Evolutionary conservation across 2,797 vertebrate genomes (phyloP), one percentile per base, ranked within the genome.

Genomic region (Threskiornis aethiopicus): DNA sequence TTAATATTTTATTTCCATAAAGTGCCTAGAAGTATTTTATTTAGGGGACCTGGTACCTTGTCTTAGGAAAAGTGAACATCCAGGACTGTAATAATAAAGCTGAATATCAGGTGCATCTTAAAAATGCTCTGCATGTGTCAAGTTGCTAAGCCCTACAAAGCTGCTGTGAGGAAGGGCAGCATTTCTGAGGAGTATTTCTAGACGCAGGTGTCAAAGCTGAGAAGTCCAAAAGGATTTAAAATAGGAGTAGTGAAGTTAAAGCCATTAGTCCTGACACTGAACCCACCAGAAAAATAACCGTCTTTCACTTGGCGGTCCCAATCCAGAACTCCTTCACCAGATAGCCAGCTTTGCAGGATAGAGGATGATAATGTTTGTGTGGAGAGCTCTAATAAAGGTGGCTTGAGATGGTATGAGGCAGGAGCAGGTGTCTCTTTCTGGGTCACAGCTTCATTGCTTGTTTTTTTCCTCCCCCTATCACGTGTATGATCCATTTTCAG

Each of bases 1-100:
- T 95, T 84, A 95, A 72, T 91, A 51, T 93, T 95, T 94, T 71
- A 66, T 94, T 84, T 88, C n/a, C 54, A 46, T 82, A 44, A 96
- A 88, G 17, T 78, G 31, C 82, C 58, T 64, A 35, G 41, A 91
- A 84, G n/a, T 66, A 62, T 82, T 95, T 91, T 90, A 58, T 91
- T 90, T 83, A 58, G 39, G 69, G 81, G 79, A 47, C 5, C 22
- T 55, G 59, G 28, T 69, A 51, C 18, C 9, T 75, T 86, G 86
- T 86, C 7, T 5, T 58, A 24, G 41, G 57, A 75, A 84, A 95
- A 78, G 57, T 26, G 41, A 80, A n/a, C 24, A 71, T 51, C 57
- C 47, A 77, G 47, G 6, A 6, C 25, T 73, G 39, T 35, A 91
- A 57, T 89, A 93, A 77, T 77, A 70, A 73, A 91, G 10, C 18